phyloP scores from a whole-genome alignment of 2,888 invertebrate species.

The Lypha dubia region DNA sequence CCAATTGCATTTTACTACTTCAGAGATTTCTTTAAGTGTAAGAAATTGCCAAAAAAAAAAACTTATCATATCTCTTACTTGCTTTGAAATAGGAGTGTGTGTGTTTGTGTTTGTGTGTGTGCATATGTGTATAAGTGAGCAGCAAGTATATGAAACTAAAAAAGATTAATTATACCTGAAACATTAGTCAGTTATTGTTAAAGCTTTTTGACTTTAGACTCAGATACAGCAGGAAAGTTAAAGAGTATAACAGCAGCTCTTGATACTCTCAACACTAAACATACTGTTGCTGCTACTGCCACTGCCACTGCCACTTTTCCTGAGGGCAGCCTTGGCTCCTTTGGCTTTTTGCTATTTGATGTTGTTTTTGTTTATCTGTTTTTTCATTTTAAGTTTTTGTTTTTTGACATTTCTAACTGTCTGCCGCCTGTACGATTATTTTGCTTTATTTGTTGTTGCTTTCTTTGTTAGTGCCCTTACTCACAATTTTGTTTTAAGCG shows the following conservation, averaged over 20 bases:
- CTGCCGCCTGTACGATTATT: background rate
- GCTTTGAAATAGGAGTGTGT: background rate
- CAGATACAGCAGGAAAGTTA: constrained; percentile 25
- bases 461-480: constrained; percentile 6
- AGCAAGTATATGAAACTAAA: constrained; percentile 75
- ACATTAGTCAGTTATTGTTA: constrained; percentile 72
- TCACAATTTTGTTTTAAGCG: constrained; percentile 14
- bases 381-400: constrained; percentile 34
- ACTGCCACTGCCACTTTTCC: too few relatives aligned
- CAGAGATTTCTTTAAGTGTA: background rate
- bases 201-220: constrained; percentile 73
- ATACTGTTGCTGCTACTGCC: constrained; percentile 14
- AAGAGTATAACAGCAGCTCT: constrained; percentile 68
- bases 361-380: constrained; percentile 70
- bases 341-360: constrained; percentile 20
- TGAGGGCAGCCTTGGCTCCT: constrained; percentile 32
- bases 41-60: background rate
- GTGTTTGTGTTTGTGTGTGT: background rate
- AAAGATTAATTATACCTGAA: constrained; percentile 82
- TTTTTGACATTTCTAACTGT: constrained; percentile 40
- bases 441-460: constrained; percentile 18
- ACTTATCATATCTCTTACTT: background rate
- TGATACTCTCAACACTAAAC: constrained; percentile 74
- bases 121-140: background rate
- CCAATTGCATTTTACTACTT: background rate